A percentile compares a stretch with the other conserved stretches of the same genome.
Evolutionary conservation across 2,113 vertebrate species (phyloP).

Genomic region (Gavialis gangeticus): DNA sequence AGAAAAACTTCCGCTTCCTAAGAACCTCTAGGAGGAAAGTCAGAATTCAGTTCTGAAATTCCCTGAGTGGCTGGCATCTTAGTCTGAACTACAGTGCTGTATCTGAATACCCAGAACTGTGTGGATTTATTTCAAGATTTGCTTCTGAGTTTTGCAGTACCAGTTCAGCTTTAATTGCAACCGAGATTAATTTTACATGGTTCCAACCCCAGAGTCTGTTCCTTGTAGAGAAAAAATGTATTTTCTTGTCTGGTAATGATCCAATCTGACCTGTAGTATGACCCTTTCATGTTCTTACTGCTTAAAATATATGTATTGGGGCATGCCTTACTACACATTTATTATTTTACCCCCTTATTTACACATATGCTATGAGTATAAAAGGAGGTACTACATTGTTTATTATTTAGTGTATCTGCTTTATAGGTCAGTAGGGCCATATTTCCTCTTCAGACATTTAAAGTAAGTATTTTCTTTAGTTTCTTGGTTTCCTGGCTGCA

Average conservation of each 20-base stretch:
- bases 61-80: neutral
- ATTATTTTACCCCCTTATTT: neutral
- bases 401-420: neutral
- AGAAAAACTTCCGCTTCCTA: neutral
- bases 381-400: neutral
- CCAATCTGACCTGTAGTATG: neutral
- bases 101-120: neutral
- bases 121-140: neutral
- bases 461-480: neutral
- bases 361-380: neutral
- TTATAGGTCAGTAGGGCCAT: neutral
- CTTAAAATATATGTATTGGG: neutral
- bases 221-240: neutral
- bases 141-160: neutral
- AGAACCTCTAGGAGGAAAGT: neutral
- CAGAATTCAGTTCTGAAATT: neutral
- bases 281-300: neutral
- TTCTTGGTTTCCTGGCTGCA: neutral
- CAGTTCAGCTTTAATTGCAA: neutral
- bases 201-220: neutral
- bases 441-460: neutral
- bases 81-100: neutral
- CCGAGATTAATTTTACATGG: neutral
- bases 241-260: neutral
- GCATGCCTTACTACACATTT: neutral